Base-by-base conservation (phyloP, 2,888 invertebrate genomes). In the Heliconius cydno region DNA sequence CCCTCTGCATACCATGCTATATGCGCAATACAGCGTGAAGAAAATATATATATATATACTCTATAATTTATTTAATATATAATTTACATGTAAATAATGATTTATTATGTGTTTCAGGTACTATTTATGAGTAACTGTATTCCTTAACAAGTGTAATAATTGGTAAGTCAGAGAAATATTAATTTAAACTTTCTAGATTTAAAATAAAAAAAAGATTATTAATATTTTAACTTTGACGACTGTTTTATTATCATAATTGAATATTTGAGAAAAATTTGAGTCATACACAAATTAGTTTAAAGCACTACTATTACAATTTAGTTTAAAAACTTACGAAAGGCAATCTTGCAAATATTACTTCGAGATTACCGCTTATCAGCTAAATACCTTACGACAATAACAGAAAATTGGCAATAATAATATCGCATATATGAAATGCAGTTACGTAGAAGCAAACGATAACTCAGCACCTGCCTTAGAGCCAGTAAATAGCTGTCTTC, bases 401-500 rank as follows among this genome's bases (percentile, higher is more conserved):
- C 15, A 41, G 41, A 65, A 65, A 65, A 28, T 30, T 34, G 19
- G 46, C 57, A 73, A n/a, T n/a, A 3, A 60, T 57, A 57, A 22
- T 7, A 57, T 22, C 19, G 22, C 3, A 57, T n/a, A 57, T 57
- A 57, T 57, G 3, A 57, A 57, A 57, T 3, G 57, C 57, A 57
- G 57, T 57, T 57, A 22, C 22, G 57, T 57, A n/a, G 3, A 57
- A 57, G 7, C 7, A 86, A 88, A 89, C 84, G 85, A 87, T 88
- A 89, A 87, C 46, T 13, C 86, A 87, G 89, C 89, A 92, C 88
- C 89, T 91, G 89, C 87, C 87, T 84, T 85, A 84, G 87, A 86
- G 87, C 86, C 89, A 88, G 89, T 90, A 89, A 90, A 88, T 93
- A 92, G 93, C 92, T 91, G 92, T 89, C 87, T 84, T 86, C 86